Percentiles rank a stretch among this genome's conserved stretches.
phyloP scores from a whole-genome alignment of 37 sponge, comb jelly and placozoan genomes.

The Crambe crambe region DNA sequence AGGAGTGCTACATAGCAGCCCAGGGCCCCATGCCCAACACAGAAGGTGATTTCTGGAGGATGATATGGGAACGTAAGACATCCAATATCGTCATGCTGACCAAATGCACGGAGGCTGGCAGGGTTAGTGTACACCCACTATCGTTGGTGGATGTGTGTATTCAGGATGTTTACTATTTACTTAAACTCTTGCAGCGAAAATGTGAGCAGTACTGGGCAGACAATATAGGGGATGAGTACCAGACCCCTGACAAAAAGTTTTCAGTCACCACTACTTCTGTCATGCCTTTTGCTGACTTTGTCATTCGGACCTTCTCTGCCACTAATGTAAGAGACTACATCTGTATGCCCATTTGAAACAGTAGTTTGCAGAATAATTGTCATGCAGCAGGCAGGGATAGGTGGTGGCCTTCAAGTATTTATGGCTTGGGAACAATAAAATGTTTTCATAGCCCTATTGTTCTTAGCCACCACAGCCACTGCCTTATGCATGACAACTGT shows the following conservation, averaged over 20 bases:
- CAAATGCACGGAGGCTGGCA: slow-evolving; percentile 55
- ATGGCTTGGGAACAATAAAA: too few species aligned
- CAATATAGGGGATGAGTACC: slow-evolving; percentile 51
- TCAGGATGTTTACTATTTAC: not conserved
- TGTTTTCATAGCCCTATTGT: too few species aligned
- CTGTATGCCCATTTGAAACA: too few species aligned
- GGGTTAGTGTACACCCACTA: slow-evolving; percentile 25
- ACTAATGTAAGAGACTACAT: slow-evolving; percentile 59
- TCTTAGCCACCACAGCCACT: too few species aligned
- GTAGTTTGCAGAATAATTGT: too few species aligned
- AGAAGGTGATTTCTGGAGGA: slow-evolving; percentile 63
- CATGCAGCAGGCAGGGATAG: too few species aligned
- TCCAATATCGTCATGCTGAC: slow-evolving; percentile 71
- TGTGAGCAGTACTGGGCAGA: slow-evolving; percentile 96
- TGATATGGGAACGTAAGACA: slow-evolving; percentile 62
- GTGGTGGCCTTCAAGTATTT: too few species aligned
- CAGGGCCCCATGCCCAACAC: slow-evolving; percentile 78
- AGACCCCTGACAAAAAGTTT: slow-evolving; percentile 26
- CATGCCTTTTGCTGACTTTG: slow-evolving; percentile 76
- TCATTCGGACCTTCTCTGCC: slow-evolving; percentile 51
- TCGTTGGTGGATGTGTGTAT: too few species aligned
- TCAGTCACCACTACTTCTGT: slow-evolving; percentile 50
- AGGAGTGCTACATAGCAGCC: slow-evolving; percentile 67
- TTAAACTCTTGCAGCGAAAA: slow-evolving; percentile 52
- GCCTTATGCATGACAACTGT: too few species aligned